Conservation (phyloP, 2,888 invertebrate genomes). For the Drosophila infuscata region DNA sequence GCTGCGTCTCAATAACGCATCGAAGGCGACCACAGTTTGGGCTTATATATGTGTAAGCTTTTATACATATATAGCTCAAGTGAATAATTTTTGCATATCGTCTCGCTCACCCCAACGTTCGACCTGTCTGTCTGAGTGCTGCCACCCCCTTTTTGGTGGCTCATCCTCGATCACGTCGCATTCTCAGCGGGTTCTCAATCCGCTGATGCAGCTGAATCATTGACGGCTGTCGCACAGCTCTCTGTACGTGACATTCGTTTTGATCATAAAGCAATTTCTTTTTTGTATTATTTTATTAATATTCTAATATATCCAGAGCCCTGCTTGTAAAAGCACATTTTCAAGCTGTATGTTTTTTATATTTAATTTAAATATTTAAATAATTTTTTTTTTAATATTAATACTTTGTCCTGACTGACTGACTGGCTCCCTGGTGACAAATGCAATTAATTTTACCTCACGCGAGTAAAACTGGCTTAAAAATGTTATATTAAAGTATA, state of each 20-base stretch:
- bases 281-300: conserved; percentile 14
- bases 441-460: neutral
- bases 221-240: conserved; percentile 15
- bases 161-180: conserved; percentile 65
- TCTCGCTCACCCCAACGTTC: conserved; percentile 19
- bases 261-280: conserved; percentile 14
- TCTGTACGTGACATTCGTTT: conserved; percentile 55
- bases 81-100: conserved; percentile 32
- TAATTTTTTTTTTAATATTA: neutral
- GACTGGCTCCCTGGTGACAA: too few species aligned
- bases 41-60: conserved; percentile 18
- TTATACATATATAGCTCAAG: conserved; percentile 17
- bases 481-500: neutral
- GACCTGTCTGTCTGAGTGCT: neutral
- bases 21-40: conserved; percentile 30
- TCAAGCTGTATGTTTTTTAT: conserved; percentile 5
- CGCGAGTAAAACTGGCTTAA: neutral
- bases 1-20: conserved; percentile 51
- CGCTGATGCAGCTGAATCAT: conserved; percentile 51
- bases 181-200: conserved; percentile 50
- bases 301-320: conserved; percentile 21
- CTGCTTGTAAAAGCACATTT: conserved; percentile 10
- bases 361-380: neutral
- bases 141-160: conserved; percentile 9
- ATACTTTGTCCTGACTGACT: neutral